phyloP scores from a whole-genome alignment of 2,888 invertebrate genomes.

The Leucophora obtusa region DNA sequence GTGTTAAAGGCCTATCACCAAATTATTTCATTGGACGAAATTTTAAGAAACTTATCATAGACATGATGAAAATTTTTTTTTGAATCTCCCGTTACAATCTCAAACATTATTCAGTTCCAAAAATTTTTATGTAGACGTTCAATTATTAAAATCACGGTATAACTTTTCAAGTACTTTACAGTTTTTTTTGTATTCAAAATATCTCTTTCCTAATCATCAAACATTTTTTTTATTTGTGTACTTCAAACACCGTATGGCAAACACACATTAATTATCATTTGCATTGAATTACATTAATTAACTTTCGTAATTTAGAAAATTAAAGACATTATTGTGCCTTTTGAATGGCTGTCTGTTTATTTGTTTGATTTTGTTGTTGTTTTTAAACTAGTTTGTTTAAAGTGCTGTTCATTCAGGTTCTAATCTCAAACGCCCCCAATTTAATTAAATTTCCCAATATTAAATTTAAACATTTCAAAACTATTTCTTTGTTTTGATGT shows the following conservation, averaged over 20 bases:
- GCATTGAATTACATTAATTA: slow-evolving; percentile 55
- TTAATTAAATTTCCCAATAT: slow-evolving; percentile 51
- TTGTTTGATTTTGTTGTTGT: slow-evolving; percentile 7
- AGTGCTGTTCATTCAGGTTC: slow-evolving; percentile 42
- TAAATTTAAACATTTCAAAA: slow-evolving; percentile 10
- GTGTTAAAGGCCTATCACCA: no score
- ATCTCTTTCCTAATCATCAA: not conserved
- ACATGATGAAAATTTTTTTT: no score
- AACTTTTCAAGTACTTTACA: not conserved
- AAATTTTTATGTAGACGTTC: no score
- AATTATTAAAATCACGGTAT: not conserved
- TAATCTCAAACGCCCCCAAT: slow-evolving; percentile 63
- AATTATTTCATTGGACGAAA: no score
- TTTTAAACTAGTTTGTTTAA: slow-evolving; percentile 40
- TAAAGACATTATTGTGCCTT: slow-evolving; percentile 8
- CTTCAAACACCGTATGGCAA: not conserved
- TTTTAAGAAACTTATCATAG: no score
- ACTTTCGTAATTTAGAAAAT: slow-evolving; percentile 43
- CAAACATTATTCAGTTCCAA: no score
- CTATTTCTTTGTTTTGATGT: slow-evolving; percentile 20
- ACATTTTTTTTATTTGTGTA: not conserved
- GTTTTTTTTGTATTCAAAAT: not conserved
- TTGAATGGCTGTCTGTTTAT: not conserved
- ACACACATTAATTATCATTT: slow-evolving; percentile 51
- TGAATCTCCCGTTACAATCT: no score